phyloP scores from a whole-genome alignment of 1,140 invertebrate genomes.

The Micrasema longulum region DNA sequence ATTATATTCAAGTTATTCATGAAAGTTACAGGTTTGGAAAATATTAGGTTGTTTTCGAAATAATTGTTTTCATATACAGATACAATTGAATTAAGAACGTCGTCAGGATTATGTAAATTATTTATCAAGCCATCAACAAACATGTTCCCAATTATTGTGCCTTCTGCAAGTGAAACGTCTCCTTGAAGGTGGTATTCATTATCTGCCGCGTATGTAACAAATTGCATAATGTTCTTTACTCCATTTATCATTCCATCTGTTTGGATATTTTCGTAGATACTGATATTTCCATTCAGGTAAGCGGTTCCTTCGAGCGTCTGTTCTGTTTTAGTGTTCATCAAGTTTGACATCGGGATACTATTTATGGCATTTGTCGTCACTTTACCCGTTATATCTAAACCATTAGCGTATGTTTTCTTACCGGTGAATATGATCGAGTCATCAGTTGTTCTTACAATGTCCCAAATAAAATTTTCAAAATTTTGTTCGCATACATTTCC shows the following conservation, averaged over 20 bases:
- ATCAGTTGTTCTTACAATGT: conserved; percentile 39
- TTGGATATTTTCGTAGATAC: conserved; percentile 40
- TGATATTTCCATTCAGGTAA: conserved; percentile 37
- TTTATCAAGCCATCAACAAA: conserved; percentile 43
- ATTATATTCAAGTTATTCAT: conserved; percentile 39
- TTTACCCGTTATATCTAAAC: conserved; percentile 28
- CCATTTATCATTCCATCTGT: conserved; percentile 32
- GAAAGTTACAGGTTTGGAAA: conserved; percentile 30
- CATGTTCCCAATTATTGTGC: conserved; percentile 41
- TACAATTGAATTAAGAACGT: conserved; percentile 33
- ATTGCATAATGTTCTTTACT: conserved; percentile 14
- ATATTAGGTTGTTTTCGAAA: conserved; percentile 45
- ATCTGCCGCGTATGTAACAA: conserved; percentile 34
- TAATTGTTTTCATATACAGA: conserved; percentile 30
- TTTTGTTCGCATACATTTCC: conserved; percentile 38
- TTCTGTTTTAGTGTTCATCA: conserved; percentile 32
- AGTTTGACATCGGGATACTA: conserved; percentile 32
- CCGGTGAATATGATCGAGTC: conserved; percentile 41
- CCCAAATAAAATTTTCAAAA: conserved; percentile 46
- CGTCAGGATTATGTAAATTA: conserved; percentile 34
- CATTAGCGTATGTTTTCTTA: conserved; percentile 45
- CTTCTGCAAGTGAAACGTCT: conserved; percentile 39
- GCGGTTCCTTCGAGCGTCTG: conserved; percentile 42
- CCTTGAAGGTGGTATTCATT: conserved; percentile 46
- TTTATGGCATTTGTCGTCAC: conserved; percentile 41